Conservation (phyloP, 37 sponge, comb jelly and placozoan genomes). For the Beroe forskalii region DNA sequence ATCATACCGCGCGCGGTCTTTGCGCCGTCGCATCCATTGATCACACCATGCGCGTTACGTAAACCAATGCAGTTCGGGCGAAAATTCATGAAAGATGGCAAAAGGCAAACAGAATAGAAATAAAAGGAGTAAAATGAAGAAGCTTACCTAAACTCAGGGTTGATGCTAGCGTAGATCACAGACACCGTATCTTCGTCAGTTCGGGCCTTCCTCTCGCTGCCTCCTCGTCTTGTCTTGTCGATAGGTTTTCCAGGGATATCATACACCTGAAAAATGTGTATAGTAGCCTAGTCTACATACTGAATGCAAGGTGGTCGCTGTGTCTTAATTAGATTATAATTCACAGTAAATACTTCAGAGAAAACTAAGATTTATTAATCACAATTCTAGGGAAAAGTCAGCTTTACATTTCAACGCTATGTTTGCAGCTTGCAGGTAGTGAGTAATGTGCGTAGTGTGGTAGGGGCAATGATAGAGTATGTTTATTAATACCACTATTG, state of each 20-base stretch:
- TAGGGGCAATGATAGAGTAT: too few relatives aligned
- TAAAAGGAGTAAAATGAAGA: too few relatives aligned
- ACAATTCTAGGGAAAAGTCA: neutral
- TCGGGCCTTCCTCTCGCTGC: conserved; percentile 23
- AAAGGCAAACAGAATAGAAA: too few relatives aligned
- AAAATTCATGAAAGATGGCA: neutral
- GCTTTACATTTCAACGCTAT: too few relatives aligned
- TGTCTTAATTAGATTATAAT: too few relatives aligned
- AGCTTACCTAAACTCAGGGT: conserved; percentile 41
- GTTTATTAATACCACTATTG: too few relatives aligned
- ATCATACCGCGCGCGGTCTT: too few relatives aligned
- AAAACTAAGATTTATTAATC: neutral
- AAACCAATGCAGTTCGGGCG: neutral
- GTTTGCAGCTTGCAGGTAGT: too few relatives aligned
- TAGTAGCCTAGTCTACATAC: neutral
- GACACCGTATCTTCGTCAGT: conserved; percentile 36
- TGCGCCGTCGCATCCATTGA: too few relatives aligned
- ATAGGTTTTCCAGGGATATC: conserved; percentile 31
- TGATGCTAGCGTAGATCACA: conserved; percentile 41
- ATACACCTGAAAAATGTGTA: neutral
- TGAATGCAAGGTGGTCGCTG: too few relatives aligned
- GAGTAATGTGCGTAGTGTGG: too few relatives aligned
- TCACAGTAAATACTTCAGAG: too few relatives aligned
- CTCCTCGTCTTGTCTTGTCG: neutral
- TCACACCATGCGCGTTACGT: conserved; percentile 17